These are phyloP conservation scores for Hemitrygon akajei DNA, from an alignment of 2,797 vertebrate species.

Conservation along the genomic window DNA sequence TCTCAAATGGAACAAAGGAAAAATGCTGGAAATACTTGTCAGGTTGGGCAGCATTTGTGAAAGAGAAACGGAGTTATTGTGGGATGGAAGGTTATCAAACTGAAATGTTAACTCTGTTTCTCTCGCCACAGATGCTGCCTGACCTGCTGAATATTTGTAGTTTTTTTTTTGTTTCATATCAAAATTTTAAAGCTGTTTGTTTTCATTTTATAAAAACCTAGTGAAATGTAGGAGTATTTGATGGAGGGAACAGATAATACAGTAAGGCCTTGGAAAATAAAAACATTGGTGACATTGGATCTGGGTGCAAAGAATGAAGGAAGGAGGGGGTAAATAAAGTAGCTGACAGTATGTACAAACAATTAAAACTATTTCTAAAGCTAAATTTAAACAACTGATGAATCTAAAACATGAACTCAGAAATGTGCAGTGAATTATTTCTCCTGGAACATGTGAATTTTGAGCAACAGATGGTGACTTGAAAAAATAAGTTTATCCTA, in stretches of 20 bases:
- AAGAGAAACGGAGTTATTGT: too few species aligned
- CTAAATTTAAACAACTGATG: neutral
- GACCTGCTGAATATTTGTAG: too few species aligned
- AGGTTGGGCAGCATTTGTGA: too few species aligned
- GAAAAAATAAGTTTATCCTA: neutral
- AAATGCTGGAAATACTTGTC: too few species aligned
- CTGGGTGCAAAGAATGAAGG: neutral
- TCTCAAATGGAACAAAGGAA: too few species aligned
- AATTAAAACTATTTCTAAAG: neutral
- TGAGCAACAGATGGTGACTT: neutral
- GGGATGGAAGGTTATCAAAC: too few species aligned
- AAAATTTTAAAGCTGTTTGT: neutral
- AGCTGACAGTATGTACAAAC: neutral
- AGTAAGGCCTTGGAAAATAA: neutral
- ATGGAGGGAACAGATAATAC: neutral
- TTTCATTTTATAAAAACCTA: neutral
- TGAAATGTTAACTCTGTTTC: too few species aligned
- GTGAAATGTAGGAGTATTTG: neutral
- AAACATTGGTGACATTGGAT: neutral
- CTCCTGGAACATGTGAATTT: neutral
- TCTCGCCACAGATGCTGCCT: too few species aligned
- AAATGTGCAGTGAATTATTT: neutral
- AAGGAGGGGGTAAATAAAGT: neutral
- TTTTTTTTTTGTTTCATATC: neutral
- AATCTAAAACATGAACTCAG: neutral